phyloP scores from a whole-genome alignment of 2,888 invertebrate genomes.

The Lasioglossum malachurum region DNA sequence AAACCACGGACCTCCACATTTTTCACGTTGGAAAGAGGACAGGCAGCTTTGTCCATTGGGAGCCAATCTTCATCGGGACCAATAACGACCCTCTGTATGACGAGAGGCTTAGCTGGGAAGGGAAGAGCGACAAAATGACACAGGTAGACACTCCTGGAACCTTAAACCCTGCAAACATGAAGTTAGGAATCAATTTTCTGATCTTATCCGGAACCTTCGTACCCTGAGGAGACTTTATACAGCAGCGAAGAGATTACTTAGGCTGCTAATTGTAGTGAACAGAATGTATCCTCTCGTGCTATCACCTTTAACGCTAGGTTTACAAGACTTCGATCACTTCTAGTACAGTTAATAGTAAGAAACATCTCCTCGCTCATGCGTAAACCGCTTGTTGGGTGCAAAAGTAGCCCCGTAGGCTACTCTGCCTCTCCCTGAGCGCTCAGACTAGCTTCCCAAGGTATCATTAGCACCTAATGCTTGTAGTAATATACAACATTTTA shows the following conservation, averaged over 20 bases:
- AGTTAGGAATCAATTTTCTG: too few relatives aligned
- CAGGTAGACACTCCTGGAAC: conserved; percentile 88
- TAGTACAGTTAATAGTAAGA: background rate
- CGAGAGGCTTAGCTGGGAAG: conserved; percentile 97
- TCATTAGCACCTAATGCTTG: background rate
- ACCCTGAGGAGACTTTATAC: background rate
- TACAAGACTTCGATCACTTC: background rate
- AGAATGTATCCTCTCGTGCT: too few relatives aligned
- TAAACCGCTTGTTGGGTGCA: background rate
- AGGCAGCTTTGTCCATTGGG: conserved; percentile 94
- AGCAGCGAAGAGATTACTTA: background rate
- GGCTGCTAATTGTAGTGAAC: too few relatives aligned
- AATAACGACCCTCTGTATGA: conserved; percentile 95
- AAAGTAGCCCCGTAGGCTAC: too few relatives aligned
- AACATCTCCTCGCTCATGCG: background rate
- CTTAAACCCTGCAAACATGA: background rate
- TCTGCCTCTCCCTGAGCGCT: background rate
- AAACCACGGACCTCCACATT: conserved; percentile 90
- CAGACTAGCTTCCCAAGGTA: background rate
- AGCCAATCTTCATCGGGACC: conserved; percentile 97
- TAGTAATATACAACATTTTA: background rate
- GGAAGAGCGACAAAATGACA: conserved; percentile 98
- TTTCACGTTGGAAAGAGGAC: conserved; percentile 94
- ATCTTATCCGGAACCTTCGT: too few relatives aligned
- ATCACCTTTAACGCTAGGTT: too few relatives aligned